These are phyloP conservation scores for Furnarius figulus DNA, from an alignment of 2,113 vertebrate species.

Conservation along the genomic window DNA sequence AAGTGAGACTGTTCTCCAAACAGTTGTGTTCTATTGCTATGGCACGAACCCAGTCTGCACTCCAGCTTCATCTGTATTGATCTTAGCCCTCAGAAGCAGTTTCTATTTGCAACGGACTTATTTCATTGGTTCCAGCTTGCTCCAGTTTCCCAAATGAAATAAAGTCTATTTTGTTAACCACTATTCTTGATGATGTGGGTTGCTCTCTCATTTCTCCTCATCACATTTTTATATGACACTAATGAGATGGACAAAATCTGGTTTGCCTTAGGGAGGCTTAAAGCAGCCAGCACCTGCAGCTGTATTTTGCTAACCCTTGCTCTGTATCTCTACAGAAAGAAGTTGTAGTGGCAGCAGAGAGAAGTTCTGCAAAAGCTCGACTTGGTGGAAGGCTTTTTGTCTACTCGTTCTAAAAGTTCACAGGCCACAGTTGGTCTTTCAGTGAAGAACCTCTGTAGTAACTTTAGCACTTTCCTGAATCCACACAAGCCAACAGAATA, in stretches of 20 bases:
- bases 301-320: background rate
- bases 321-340: slow-evolving; percentile 70
- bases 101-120: background rate
- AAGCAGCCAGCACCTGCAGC: rapidly evolving
- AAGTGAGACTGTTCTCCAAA: background rate
- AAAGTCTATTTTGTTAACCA: background rate
- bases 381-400: slow-evolving; percentile 76
- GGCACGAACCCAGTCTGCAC: background rate
- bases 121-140: background rate
- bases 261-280: background rate
- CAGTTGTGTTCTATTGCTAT: background rate
- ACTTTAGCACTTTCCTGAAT: background rate
- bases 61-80: background rate
- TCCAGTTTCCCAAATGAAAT: background rate
- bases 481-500: background rate
- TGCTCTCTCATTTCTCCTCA: background rate
- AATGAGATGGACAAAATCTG: background rate
- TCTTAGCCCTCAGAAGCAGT: background rate
- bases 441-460: background rate
- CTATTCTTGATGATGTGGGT: background rate
- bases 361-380: slow-evolving; percentile 75
- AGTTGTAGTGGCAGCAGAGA: slow-evolving; percentile 76
- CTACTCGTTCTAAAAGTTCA: slow-evolving; percentile 51
- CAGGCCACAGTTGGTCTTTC: background rate
- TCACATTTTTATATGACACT: background rate